Evolutionary conservation across 2,113 vertebrate genomes (phyloP), one percentile per base, ranked within the genome.

Genomic region (Manacus vitellinus): DNA sequence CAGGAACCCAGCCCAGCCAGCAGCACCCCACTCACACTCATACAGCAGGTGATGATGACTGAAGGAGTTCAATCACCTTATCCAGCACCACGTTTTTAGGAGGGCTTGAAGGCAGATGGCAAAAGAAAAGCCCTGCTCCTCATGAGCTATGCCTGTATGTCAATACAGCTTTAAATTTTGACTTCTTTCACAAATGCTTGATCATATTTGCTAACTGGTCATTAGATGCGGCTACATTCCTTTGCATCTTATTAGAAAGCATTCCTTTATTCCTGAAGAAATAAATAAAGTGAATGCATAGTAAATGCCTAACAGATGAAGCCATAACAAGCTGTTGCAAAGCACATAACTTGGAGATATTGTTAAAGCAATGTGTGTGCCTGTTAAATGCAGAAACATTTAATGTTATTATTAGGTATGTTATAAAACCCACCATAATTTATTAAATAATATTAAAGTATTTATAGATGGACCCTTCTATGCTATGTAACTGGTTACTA

Each of bases 231-330:
- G 94, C 92, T 96, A 96, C 74, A 91, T 95, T 97, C 94, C 88
- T 47, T 86, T 12, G 35, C 92, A 95, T 97, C 96, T 96, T 95
- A 95, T 96, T 97, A 96, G 96, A 96, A 92, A 94, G 68, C 88
- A 71, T 89, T 91, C 72, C 43, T 90, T 97, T 96, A 63, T 90
- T 95, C 67, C 35, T 33, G 28, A 62, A 82, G 92, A 89, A 93
- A 84, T 88, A 86, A 95, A 91, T 92, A 77, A 82, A 82, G 89
- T 54, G 51, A 83, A 94, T 94, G 92, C 80, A 91, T 63, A 92
- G 89, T 97, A 97, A 98, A 98, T 98, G 96, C 97, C 95, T 97
- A 97, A 96, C 97, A 98, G 94, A 98, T 98, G 97, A 98, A 96
- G 94, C 97, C 85, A 90, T 96, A 97, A 97, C 90, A 96, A 95